Evolutionary conservation across 2,797 vertebrate genomes (phyloP).

Genomic region (Anas bernieri): DNA sequence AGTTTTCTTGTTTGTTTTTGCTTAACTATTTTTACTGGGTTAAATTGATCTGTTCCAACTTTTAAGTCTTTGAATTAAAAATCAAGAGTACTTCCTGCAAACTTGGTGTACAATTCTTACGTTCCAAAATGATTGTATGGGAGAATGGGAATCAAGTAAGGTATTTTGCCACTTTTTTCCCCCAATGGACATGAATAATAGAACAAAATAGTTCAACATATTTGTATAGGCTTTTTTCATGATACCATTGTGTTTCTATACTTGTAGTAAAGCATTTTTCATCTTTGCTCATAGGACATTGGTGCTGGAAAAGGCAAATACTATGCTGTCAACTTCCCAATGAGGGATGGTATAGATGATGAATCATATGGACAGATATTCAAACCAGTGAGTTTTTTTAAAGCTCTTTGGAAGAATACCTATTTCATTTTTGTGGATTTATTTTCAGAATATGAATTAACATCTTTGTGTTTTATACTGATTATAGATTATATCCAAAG

Average conservation of each 20-base stretch:
- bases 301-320: slow-evolving; percentile 95
- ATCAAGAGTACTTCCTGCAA: background rate
- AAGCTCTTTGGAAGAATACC: background rate
- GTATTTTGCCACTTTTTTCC: background rate
- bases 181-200: background rate
- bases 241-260: background rate
- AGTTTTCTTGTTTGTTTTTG: background rate
- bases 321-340: slow-evolving; percentile 93
- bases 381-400: slow-evolving; percentile 86
- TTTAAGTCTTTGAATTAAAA: background rate
- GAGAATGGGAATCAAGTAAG: background rate
- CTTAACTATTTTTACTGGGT: background rate
- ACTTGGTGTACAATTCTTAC: background rate
- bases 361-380: slow-evolving; percentile 92
- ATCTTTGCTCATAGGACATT: slow-evolving; percentile 83
- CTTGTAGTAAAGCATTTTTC: background rate
- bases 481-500: slow-evolving; percentile 87
- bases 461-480: background rate
- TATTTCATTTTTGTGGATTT: background rate
- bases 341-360: slow-evolving; percentile 92
- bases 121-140: background rate
- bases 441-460: background rate
- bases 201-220: background rate
- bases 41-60: background rate
- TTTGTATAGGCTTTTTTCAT: background rate